Evolutionary conservation across 37 sponge, comb jelly and placozoan genomes (phyloP).

Genomic region (Beroe ovata): DNA sequence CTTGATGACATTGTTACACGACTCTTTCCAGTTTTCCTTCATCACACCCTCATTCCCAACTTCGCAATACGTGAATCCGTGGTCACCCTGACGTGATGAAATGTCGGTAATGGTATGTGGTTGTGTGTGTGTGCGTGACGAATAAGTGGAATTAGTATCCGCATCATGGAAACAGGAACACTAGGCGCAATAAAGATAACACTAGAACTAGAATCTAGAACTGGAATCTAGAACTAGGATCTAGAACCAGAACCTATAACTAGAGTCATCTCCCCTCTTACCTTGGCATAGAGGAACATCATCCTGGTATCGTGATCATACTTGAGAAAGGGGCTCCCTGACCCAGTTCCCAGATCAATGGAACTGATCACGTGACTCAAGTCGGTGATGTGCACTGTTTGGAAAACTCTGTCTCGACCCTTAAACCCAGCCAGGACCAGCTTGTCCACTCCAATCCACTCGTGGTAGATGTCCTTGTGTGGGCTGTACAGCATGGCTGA

Average conservation of each 20-base stretch:
- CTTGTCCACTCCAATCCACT: constrained; percentile 56
- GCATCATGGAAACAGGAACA: no score
- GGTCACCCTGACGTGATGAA: constrained; percentile 11
- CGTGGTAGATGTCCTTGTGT: constrained; percentile 7
- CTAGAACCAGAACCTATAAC: no score
- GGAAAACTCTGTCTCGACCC: constrained; percentile 15
- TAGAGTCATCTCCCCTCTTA: no score
- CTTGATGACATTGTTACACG: constrained; percentile 9
- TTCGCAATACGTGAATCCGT: constrained; percentile 36
- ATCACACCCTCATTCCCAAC: constrained; percentile 16
- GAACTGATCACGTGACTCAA: neutral
- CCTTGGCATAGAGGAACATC: constrained; percentile 61
- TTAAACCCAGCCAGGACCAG: constrained; percentile 24
- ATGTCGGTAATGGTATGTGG: no score
- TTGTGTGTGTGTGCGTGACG: no score
- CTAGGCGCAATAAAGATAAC: no score
- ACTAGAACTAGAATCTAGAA: no score
- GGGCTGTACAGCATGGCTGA: neutral
- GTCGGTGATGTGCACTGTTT: neutral
- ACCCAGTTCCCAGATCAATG: neutral
- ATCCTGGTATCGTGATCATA: constrained; percentile 48
- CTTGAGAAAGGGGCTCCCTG: neutral
- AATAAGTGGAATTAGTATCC: no score
- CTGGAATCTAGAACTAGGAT: no score
- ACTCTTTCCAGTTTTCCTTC: constrained; percentile 60